Evolutionary conservation across 2,888 invertebrate genomes (phyloP), one percentile per base, ranked within the genome.

Genomic region (Dasypolia templi): DNA sequence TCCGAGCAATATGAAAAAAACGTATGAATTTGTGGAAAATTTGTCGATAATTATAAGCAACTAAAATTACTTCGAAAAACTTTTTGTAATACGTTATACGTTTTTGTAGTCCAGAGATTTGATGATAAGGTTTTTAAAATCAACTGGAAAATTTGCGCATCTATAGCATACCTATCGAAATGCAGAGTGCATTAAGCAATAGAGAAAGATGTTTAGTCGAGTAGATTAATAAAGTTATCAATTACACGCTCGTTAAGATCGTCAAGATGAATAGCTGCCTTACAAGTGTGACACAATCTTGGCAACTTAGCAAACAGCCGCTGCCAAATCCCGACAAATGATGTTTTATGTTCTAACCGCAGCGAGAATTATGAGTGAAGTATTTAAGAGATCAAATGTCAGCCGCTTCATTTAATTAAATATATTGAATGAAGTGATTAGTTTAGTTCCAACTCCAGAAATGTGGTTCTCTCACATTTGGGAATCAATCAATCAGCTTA

Each of bases 301-400:
- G 17, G 29, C 74, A 49, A 53, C 55, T 51, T 53, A 72, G 35
- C 14, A 46, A 72, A 72, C 42, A 46, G n/a, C 22, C 44, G 29
- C 42, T 58, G 46, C 61, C 22, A 62, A 62, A 72, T 44, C 29
- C 14, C n/a, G 12, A n/a, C 26, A 17, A 46, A 70, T 58, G 19
- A 39, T 35, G 55, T 62, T 72, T 61, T n/a, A 58, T 69, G 26
- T 14, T 55, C n/a, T 12, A 42, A 65, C 17, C 42, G 3, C 35
- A 39, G 35, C 46, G 5, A 39, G 17, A 56, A n/a, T 44, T 46
- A 56, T 4, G 22, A 7, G 44, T 68, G n/a, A 55, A 26, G 32
- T 35, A 32, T 26, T 70, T 44, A 32, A 51, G 26, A 51, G 44
- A 35, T 35, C 32, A 59, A 59, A 72, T 44, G 59, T 51, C 42